Evolutionary conservation across 1,140 invertebrate species (phyloP).

Genomic region (Phortica variegata): DNA sequence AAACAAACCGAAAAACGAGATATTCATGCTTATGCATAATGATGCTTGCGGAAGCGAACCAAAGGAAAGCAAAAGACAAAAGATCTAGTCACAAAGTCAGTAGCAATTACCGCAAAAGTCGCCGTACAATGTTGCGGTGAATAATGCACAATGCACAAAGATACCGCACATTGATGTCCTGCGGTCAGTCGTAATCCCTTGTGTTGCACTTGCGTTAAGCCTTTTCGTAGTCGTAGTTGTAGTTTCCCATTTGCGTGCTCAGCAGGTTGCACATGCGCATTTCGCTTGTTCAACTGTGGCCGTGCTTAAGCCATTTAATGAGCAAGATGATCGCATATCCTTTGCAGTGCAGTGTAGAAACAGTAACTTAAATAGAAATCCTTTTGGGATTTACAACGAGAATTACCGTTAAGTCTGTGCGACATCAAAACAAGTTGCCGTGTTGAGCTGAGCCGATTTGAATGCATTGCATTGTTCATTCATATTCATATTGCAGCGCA

Average conservation of each 20-base stretch:
- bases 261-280: slow-evolving; percentile 28
- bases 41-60: no score
- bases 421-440: background rate
- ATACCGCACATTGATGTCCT: slow-evolving; percentile 29
- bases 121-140: slow-evolving; percentile 17
- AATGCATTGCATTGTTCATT: background rate
- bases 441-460: background rate
- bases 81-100: slow-evolving; percentile 48
- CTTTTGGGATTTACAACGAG: slow-evolving; percentile 14
- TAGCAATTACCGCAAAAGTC: slow-evolving; percentile 43
- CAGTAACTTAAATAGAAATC: slow-evolving; percentile 12
- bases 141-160: no score
- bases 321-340: slow-evolving; percentile 42
- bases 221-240: slow-evolving; percentile 14
- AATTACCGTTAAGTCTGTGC: slow-evolving; percentile 26
- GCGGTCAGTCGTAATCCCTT: slow-evolving; percentile 26
- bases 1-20: no score
- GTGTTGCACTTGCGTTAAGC: slow-evolving; percentile 24
- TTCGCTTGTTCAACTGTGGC: slow-evolving; percentile 19
- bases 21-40: no score
- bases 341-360: slow-evolving; percentile 14
- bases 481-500: slow-evolving; percentile 1
- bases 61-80: no score
- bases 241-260: slow-evolving; percentile 24
- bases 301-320: slow-evolving; percentile 51